Evolutionary conservation across 2,113 vertebrate genomes (phyloP), one percentile per base, ranked within the genome.

Genomic region (Litocranius walleri): DNA sequence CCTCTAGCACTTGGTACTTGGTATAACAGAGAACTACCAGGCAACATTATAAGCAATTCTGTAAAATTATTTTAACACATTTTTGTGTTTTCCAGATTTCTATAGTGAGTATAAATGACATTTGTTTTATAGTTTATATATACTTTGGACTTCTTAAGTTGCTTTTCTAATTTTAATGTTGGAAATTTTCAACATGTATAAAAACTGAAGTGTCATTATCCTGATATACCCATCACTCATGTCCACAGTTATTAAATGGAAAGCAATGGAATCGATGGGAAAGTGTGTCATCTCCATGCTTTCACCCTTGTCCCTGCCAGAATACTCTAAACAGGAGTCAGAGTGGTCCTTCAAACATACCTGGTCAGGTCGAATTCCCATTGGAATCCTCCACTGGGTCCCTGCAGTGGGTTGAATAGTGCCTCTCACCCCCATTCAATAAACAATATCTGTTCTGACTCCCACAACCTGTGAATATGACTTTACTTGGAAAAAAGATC

Each of bases 391-490:
- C 15, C 2, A n/a, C 36, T 88, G 21, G 4, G 19, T 36, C 15
- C 36, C 52, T 83, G 14, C 48, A n/a, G 17, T 62, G 17, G 5
- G 5, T 10, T 36, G 27, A 84, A 57, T 33, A 29, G 30, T 36
- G 9, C 9, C 8, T 3, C 3, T 6, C 7, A 17, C 0, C 1
- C 2, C 5, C 33, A 12, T 17, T 36, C 29, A 29, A 36, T 54
- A 9, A 59, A 89, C 29, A 48, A 17, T 23, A 10, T 48, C 2
- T 74, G n/a, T 59, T n/a, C 25, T 62, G 17, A 88, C 4, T 56
- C 16, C 14, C 50, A 11, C 30, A 85, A 84, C 21, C 30, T 80
- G 21, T 61, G n/a, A 77, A 50, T 50, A 78, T 61, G 56, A 48
- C 29, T n/a, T 95, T 93, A 83, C 77, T 87, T 92, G 67, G 33